These are phyloP conservation scores for Rhogogaster chlorosoma DNA, from an alignment of 2,888 invertebrate genomes.

Conservation along the genomic window DNA sequence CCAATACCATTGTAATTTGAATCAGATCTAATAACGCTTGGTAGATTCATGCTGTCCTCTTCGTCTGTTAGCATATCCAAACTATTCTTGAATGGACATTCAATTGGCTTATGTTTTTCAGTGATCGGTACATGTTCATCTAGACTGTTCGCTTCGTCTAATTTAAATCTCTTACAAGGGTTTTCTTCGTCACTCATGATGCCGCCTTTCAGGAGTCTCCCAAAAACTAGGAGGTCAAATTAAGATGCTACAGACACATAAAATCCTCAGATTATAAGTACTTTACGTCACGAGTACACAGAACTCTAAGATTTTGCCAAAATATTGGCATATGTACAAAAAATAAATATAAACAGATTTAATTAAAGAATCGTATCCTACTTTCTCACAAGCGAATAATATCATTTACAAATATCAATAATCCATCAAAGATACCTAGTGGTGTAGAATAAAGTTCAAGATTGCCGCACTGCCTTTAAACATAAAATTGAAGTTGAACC, in stretches of 20 bases:
- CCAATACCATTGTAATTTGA: slow-evolving; percentile 23
- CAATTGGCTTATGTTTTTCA: slow-evolving; percentile 3
- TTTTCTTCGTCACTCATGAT: slow-evolving; percentile 39
- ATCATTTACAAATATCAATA: neutral
- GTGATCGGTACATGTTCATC: neutral
- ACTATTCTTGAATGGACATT: slow-evolving; percentile 44
- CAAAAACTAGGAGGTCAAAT: slow-evolving; percentile 34
- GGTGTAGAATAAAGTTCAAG: neutral
- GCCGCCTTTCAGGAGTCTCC: neutral
- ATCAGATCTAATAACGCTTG: slow-evolving; percentile 20
- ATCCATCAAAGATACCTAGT: neutral
- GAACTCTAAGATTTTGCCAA: neutral
- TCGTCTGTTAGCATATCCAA: slow-evolving; percentile 16
- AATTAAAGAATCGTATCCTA: neutral
- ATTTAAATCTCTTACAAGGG: slow-evolving; percentile 28
- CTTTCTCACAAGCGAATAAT: neutral
- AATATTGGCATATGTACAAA: too few species aligned
- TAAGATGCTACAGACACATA: slow-evolving; percentile 42
- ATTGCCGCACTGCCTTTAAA: neutral
- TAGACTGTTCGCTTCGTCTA: slow-evolving; percentile 17
- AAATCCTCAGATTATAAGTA: slow-evolving; percentile 1
- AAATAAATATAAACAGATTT: neutral
- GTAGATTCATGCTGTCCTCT: slow-evolving; percentile 31
- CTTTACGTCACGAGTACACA: neutral
- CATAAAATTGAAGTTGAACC: neutral